Conservation (phyloP, 2,888 invertebrate species). For the Cremastobaeus sp. region DNA sequence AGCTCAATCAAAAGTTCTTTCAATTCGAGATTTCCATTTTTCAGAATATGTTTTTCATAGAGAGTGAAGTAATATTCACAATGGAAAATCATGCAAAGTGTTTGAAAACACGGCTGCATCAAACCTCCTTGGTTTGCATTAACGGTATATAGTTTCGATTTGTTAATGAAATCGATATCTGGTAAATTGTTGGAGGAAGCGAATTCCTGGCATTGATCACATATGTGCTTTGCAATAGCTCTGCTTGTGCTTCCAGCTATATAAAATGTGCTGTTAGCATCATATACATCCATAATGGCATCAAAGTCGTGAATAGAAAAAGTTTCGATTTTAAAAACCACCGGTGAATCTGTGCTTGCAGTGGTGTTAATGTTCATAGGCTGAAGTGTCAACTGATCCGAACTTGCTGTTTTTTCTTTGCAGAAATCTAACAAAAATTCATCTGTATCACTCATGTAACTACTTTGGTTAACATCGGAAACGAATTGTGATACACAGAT, state of each 20-base stretch:
- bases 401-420: slow-evolving; percentile 2
- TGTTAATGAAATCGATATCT: not conserved
- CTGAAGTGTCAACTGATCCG: no score
- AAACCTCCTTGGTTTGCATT: slow-evolving; percentile 22
- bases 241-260: slow-evolving; percentile 9
- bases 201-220: not conserved
- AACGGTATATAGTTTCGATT: not conserved
- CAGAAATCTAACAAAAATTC: slow-evolving; percentile 21
- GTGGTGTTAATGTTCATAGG: no score
- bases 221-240: slow-evolving; percentile 1
- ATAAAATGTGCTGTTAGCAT: not conserved
- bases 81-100: not conserved
- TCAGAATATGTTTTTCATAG: slow-evolving; percentile 7
- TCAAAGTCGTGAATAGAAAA: not conserved
- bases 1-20: not conserved
- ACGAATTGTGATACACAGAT: slow-evolving; percentile 14
- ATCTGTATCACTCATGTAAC: slow-evolving; percentile 10
- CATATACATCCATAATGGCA: not conserved
- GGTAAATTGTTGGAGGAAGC: slow-evolving; percentile 3
- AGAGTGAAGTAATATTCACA: slow-evolving; percentile 18
- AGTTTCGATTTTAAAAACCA: no score
- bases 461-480: slow-evolving; percentile 5
- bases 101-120: slow-evolving; percentile 13
- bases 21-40: slow-evolving; percentile 6
- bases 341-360: no score